Percentiles rank a stretch among this genome's conserved stretches.
Evolutionary conservation across 2,797 vertebrate species (phyloP).

Genomic region (Acipenser oxyrinchus): DNA sequence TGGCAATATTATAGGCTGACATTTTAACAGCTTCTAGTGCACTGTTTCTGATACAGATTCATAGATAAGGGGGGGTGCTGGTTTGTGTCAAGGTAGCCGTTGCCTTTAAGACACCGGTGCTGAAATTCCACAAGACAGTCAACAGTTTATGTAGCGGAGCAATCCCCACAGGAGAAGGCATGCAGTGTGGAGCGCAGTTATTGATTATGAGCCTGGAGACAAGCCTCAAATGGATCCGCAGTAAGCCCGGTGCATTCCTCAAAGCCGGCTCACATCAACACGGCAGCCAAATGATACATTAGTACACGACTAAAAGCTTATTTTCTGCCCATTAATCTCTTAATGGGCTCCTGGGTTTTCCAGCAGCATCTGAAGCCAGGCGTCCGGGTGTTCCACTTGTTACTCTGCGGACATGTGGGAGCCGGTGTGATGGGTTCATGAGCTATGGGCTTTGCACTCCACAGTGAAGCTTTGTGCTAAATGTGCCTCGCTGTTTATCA

Average conservation of each 20-base stretch:
- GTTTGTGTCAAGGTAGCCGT: conserved; percentile 33
- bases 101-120: conserved; percentile 20
- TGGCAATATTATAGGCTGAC: neutral
- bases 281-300: conserved; percentile 41
- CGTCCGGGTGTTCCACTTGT: neutral
- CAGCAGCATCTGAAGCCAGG: conserved; percentile 15
- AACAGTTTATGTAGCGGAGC: conserved; percentile 37
- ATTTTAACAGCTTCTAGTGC: neutral
- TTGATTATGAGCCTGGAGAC: conserved; percentile 43
- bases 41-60: conserved; percentile 6
- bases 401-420: neutral
- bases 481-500: too few species aligned
- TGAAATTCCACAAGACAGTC: conserved; percentile 29
- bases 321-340: conserved; percentile 34
- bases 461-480: too few species aligned
- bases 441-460: too few species aligned
- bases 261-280: conserved; percentile 31
- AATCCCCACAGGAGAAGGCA: conserved; percentile 30
- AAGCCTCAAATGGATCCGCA: conserved; percentile 33
- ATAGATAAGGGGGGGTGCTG: conserved; percentile 29
- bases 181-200: conserved; percentile 34
- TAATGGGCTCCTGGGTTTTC: conserved; percentile 7
- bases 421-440: too few species aligned
- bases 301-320: conserved; percentile 32
- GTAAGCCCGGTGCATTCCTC: conserved; percentile 41